These are phyloP conservation scores for Emydura subglobosa DNA, from an alignment of 2,113 vertebrate species.

Conservation along the genomic window DNA sequence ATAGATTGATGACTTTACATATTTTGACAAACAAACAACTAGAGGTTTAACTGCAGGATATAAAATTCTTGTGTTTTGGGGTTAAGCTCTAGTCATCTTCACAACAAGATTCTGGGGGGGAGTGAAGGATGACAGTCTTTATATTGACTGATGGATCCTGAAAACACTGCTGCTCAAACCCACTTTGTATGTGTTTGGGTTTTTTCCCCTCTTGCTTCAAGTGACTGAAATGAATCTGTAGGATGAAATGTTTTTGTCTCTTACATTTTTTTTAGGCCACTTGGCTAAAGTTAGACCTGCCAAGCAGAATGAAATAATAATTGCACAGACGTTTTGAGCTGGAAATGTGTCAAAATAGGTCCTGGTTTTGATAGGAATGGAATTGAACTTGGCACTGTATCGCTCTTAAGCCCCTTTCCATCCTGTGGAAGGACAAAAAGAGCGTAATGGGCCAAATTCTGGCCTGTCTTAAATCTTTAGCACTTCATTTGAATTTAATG, in stretches of 20 bases:
- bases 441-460: neutral
- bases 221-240: neutral
- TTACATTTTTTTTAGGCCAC: neutral
- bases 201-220: neutral
- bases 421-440: neutral
- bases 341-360: neutral
- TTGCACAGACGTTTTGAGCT: rapidly evolving
- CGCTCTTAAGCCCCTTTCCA: neutral
- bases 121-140: neutral
- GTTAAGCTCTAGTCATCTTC: neutral
- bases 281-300: neutral
- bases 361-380: neutral
- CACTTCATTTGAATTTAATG: neutral
- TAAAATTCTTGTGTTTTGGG: neutral
- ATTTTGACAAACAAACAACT: slow-evolving; percentile 48
- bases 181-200: slow-evolving; percentile 20
- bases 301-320: neutral
- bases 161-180: slow-evolving; percentile 18
- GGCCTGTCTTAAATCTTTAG: neutral
- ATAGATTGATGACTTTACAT: neutral
- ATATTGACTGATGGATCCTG: neutral
- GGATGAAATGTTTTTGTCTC: neutral
- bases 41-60: neutral
- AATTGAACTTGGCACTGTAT: neutral
- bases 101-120: neutral